Percentiles rank a stretch among this genome's conserved stretches.
These are phyloP conservation scores for Macrophya alboannulata DNA, from an alignment of 2,888 invertebrate genomes.

Conservation along the genomic window DNA sequence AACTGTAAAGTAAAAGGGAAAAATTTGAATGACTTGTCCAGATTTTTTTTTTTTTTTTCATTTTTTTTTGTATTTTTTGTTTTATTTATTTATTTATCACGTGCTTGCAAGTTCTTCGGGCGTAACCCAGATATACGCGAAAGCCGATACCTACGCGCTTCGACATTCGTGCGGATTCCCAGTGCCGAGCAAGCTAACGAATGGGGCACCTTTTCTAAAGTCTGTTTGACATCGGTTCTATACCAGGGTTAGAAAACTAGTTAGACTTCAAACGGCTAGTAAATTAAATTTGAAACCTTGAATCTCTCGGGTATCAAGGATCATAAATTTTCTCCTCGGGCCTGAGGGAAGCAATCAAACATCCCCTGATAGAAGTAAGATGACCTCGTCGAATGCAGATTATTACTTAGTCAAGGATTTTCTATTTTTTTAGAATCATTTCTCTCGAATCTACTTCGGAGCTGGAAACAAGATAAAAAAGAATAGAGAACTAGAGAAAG, in stretches of 20 bases:
- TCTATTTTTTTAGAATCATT: not conserved
- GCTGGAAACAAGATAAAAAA: not conserved
- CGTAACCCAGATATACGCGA: conserved; percentile 51
- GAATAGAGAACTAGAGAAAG: too few species aligned
- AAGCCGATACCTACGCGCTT: conserved; percentile 50
- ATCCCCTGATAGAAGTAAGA: not conserved
- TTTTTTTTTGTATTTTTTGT: not conserved
- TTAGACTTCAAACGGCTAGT: not conserved
- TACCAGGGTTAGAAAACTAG: not conserved
- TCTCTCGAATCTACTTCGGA: not conserved
- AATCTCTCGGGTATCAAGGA: conserved; percentile 23
- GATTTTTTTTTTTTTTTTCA: too few species aligned
- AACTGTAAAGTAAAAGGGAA: not conserved
- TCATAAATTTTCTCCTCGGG: not conserved
- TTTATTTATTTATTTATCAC: conserved; percentile 13
- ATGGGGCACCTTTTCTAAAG: not conserved
- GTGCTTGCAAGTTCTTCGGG: not conserved
- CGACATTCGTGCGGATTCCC: conserved; percentile 55
- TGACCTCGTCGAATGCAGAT: not conserved
- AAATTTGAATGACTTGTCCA: not conserved
- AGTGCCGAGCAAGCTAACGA: conserved; percentile 23
- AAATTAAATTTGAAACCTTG: conserved; percentile 2
- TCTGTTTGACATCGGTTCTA: not conserved
- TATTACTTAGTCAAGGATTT: not conserved
- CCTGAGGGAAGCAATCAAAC: not conserved